phyloP scores from a whole-genome alignment of 2,888 invertebrate genomes.

The Ceramica pisi region DNA sequence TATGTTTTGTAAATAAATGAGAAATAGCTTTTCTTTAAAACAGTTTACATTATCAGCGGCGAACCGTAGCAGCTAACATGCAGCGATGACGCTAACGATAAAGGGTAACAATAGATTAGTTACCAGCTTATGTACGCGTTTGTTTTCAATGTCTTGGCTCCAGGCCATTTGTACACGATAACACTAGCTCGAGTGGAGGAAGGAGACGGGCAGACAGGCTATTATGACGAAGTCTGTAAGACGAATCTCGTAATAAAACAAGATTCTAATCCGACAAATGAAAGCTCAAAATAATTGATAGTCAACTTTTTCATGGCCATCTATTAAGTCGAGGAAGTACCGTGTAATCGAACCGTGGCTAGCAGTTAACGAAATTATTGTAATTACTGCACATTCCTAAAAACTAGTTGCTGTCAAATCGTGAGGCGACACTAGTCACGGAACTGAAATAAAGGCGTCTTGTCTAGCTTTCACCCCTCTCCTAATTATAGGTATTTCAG shows the following conservation, averaged over 20 bases:
- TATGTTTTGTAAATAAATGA: conserved; percentile 39
- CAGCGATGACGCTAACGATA: conserved; percentile 51
- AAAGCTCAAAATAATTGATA: conserved; percentile 59
- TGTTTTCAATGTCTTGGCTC: conserved; percentile 59
- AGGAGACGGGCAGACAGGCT: conserved; percentile 16
- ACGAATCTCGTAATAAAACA: conserved; percentile 36
- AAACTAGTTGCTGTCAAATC: conserved; percentile 68
- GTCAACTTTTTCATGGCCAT: conserved; percentile 50
- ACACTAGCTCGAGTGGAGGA: conserved; percentile 19
- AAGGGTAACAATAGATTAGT: conserved; percentile 61
- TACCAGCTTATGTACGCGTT: conserved; percentile 30
- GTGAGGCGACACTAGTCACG: conserved; percentile 77
- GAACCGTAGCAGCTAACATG: conserved; percentile 37
- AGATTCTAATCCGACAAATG: conserved; percentile 43
- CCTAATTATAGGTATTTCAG: conserved; percentile 82
- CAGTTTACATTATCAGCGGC: conserved; percentile 42
- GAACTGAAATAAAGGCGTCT: conserved; percentile 74
- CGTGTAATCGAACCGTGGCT: conserved; percentile 54
- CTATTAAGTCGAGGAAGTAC: conserved; percentile 52
- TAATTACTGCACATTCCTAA: conserved; percentile 65
- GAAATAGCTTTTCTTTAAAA: conserved; percentile 38
- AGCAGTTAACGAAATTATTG: conserved; percentile 66
- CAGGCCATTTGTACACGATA: conserved; percentile 53
- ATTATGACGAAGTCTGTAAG: conserved; percentile 31
- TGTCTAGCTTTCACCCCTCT: conserved; percentile 79